Conservation (phyloP, 2,888 invertebrate genomes). For the Pterostichus niger region DNA sequence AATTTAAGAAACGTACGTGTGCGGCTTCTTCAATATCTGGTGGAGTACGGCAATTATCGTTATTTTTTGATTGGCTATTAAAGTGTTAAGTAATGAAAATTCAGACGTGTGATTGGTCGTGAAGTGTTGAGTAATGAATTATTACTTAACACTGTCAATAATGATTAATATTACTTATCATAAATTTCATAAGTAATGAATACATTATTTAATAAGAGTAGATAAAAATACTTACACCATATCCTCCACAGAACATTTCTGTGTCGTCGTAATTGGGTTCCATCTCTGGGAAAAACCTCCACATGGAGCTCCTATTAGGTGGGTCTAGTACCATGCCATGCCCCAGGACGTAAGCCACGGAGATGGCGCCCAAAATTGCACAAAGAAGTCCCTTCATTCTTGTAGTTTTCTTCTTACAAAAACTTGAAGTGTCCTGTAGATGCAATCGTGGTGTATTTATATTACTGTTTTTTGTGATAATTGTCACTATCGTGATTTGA, state of each 20-base stretch:
- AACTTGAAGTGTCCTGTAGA: neutral
- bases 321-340: conserved; percentile 80
- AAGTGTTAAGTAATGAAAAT: too few relatives aligned
- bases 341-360: conserved; percentile 69
- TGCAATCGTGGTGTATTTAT: conserved; percentile 38
- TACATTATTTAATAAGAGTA: too few relatives aligned
- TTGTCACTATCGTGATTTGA: conserved; percentile 6
- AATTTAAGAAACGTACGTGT: too few relatives aligned
- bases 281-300: conserved; percentile 76
- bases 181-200: too few relatives aligned
- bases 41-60: too few relatives aligned
- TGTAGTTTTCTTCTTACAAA: neutral
- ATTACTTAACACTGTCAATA: too few relatives aligned
- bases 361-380: conserved; percentile 51
- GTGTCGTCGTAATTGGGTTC: conserved; percentile 79
- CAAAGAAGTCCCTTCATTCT: conserved; percentile 15
- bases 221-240: conserved; percentile 72
- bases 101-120: too few relatives aligned
- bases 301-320: conserved; percentile 78
- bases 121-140: too few relatives aligned
- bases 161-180: too few relatives aligned
- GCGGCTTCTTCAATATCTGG: too few relatives aligned
- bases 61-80: too few relatives aligned
- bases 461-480: conserved; percentile 23
- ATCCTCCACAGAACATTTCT: conserved; percentile 78